Evolutionary conservation across 2,797 vertebrate genomes (phyloP), one percentile per base, ranked within the genome.

Genomic region (Tinamus major): DNA sequence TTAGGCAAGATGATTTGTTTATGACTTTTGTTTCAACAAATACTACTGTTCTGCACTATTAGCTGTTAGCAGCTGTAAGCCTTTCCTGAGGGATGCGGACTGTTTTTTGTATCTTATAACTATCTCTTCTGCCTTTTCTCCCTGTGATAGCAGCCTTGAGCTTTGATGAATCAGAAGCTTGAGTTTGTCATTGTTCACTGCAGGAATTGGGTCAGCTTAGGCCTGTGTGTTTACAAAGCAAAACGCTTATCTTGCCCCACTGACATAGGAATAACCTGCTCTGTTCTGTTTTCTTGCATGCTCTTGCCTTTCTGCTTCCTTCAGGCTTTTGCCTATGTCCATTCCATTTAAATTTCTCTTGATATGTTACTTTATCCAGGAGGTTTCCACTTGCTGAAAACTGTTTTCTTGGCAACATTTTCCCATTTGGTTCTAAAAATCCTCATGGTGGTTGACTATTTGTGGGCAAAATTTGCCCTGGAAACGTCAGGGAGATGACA

Each of bases 1-100:
- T 86, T 70, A 84, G 86, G 71, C 70, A 86, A 12, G 0, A 1
- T 37, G 10, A 51, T 87, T 63, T 79, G 70, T 84, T 88, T 83
- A 63, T 70, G 64, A 24, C 31, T 89, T 29, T 72, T 85, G 46
- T 42, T 92, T 95, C 59, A 79, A 51, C 44, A 85, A 62, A 84
- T 67, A 4, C 29, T 11, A 58, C 42, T 62, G 13, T 63, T 84
- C 14, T 21, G 42, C 67, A 26, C 81, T 48, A 81, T 42, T 39
- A 31, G 16, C 68, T 76, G 15, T 49, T 51, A 81, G 49, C 35
- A 29, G 16, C 64, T 74, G 17, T 53, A 62, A 77, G 41, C 42
- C n/a, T 69, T 87, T 85, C 81, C 76, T 53, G 56, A 87, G 39
- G 37, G 35, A 10, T 11, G 44, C 23, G 31, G 26, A 5, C 19